Base-by-base conservation (phyloP, 1,140 invertebrate genomes). In the Zaprionus gabonicus region DNA sequence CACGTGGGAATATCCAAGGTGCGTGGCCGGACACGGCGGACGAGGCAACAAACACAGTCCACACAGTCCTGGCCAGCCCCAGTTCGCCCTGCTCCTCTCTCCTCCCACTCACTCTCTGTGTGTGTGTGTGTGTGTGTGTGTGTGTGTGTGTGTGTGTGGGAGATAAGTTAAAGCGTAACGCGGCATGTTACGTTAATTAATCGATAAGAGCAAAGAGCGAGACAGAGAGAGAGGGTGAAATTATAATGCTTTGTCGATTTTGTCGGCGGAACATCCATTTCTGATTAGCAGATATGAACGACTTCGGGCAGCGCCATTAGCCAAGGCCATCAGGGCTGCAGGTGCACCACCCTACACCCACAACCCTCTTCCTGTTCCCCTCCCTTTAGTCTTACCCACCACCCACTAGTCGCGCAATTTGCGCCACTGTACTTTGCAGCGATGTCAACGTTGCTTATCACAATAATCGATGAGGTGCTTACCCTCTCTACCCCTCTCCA, bases 141-240 rank as follows among this genome's bases (percentile, higher is more conserved):
- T 71, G 44, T 58, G 38, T 68, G 31, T n/a, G 27, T 58, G 38
- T 68, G 31, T n/a, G 27, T 64, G 27, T 46, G 38, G 51, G 41
- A 58, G 64, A 90, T 88, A 90, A 84, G 85, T 76, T 63, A 51
- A 62, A 90, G 84, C 84, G 85, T 84, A 88, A 88, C 84, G 78
- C 71, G 84, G 49, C 68, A 65, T 67, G 84, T 88, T 88, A 88
- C 81, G 85, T 90, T 88, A 88, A 88, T 88, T 88, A 88, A 88
- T 88, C 84, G 84, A 88, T 88, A 88, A 78, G 78, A 68, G 70
- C 64, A 41, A 62, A 34, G 36, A 15, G 58, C 31, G 34, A 56
- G 56, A 69, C 44, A 57, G 59, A 46, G 59, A 62, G 25, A 17
- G 4, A 41, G 5, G 28, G 9, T 12, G 6, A 13, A 64, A 74